A percentile compares a stretch with the other conserved stretches of the same genome.
phyloP scores from a whole-genome alignment of 2,888 invertebrate species.

The Pemphredon lugubris region DNA sequence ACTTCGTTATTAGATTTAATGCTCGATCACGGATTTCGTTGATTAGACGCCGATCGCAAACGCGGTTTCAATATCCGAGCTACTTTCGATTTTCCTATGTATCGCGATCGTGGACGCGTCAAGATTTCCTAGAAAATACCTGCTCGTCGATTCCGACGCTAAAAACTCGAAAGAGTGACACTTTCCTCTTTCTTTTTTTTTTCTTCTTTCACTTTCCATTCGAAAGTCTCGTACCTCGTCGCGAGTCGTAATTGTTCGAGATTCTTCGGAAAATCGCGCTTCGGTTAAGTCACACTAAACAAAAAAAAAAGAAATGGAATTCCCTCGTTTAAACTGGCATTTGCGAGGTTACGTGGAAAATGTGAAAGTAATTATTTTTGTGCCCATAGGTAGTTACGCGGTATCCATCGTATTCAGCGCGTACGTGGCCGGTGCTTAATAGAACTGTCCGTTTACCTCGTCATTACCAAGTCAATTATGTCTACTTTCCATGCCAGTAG shows the following conservation, averaged over 20 bases:
- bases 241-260: too few species aligned
- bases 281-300: not conserved
- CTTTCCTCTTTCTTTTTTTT: too few species aligned
- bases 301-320: not conserved
- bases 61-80: not conserved
- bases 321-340: not conserved
- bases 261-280: too few species aligned
- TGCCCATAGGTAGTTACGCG: constrained; percentile 23
- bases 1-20: constrained; percentile 30
- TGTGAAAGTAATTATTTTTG: constrained; percentile 55
- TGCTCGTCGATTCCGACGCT: too few species aligned
- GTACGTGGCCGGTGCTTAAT: constrained; percentile 46
- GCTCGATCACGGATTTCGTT: constrained; percentile 23
- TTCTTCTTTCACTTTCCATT: too few species aligned
- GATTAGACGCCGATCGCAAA: constrained; percentile 11
- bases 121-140: too few species aligned
- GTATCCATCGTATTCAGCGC: constrained; percentile 31
- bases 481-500: constrained; percentile 50
- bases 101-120: too few species aligned
- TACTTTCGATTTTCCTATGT: too few species aligned
- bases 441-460: constrained; percentile 65
- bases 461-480: constrained; percentile 64
- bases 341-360: constrained; percentile 35
- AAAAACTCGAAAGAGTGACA: too few species aligned
- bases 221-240: too few species aligned